Conservation (phyloP, 1,140 invertebrate genomes). For the Bombus vancouverensis region DNA sequence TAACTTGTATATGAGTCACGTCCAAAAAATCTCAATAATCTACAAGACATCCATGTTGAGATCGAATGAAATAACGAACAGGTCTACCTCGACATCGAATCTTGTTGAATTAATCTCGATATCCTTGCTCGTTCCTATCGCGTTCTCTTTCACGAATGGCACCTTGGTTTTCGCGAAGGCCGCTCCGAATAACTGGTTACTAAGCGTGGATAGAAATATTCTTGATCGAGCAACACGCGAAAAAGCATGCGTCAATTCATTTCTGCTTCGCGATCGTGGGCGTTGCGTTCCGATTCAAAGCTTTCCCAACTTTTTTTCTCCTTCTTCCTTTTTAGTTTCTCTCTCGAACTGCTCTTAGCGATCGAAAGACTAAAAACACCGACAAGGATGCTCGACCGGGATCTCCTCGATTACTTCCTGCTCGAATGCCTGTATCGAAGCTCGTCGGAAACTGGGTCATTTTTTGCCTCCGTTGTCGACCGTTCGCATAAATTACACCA, state of each 20-base stretch:
- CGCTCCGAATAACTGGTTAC: not conserved
- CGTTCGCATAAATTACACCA: not conserved
- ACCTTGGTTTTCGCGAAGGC: slow-evolving; percentile 11
- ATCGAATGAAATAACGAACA: not conserved
- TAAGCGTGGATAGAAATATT: slow-evolving; percentile 11
- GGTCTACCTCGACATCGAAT: not conserved
- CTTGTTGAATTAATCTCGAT: not conserved
- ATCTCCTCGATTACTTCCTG: slow-evolving; percentile 2
- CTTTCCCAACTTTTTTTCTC: not conserved
- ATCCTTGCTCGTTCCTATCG: not conserved
- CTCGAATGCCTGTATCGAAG: not conserved
- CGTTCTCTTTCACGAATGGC: not conserved
- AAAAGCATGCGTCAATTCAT: slow-evolving; percentile 4
- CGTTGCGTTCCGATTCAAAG: not conserved
- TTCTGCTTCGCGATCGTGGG: not conserved
- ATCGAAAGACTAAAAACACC: not conserved
- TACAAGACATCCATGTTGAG: not conserved
- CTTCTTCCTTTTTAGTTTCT: not conserved
- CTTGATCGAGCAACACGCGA: not conserved
- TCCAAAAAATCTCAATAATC: not conserved
- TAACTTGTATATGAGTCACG: not conserved
- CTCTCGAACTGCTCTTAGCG: not conserved
- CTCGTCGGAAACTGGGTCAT: slow-evolving; percentile 5
- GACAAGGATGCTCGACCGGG: not conserved
- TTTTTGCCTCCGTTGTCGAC: not conserved